Evolutionary conservation across 2,113 vertebrate genomes (phyloP).

Genomic region (Stercorarius parasiticus): DNA sequence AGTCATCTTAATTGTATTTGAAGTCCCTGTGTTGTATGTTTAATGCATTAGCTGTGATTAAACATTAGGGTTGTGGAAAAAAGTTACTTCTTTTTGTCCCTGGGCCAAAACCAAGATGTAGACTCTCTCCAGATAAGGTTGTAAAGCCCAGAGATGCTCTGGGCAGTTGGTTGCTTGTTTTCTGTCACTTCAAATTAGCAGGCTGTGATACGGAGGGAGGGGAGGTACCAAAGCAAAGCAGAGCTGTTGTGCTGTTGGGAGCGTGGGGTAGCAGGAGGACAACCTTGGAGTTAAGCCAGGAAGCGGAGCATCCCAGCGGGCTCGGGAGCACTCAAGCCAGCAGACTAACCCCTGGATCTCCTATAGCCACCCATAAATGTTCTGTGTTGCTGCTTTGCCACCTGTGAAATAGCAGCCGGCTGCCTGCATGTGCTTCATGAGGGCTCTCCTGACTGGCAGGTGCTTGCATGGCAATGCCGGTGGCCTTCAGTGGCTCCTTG

Average conservation of each 20-base stretch:
- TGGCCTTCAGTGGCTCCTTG: background rate
- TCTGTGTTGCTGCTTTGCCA: background rate
- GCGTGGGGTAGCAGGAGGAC: background rate
- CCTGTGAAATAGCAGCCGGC: background rate
- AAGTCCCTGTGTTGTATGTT: background rate
- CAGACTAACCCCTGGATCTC: background rate
- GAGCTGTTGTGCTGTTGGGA: background rate
- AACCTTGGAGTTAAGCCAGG: background rate
- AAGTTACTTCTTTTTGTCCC: background rate
- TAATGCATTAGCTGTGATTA: background rate
- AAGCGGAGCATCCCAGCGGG: background rate
- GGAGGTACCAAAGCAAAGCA: background rate
- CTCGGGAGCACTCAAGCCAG: background rate
- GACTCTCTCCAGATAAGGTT: background rate
- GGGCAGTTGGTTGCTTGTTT: background rate
- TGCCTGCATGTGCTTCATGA: background rate
- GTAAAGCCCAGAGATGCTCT: background rate
- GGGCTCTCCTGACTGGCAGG: background rate
- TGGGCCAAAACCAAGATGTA: background rate
- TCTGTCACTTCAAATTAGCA: background rate
- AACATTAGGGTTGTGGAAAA: background rate
- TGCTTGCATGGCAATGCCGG: background rate
- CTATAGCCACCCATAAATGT: background rate
- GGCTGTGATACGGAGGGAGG: background rate
- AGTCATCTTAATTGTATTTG: background rate